phyloP scores from a whole-genome alignment of 2,797 vertebrate genomes.

The Natrix natrix region DNA sequence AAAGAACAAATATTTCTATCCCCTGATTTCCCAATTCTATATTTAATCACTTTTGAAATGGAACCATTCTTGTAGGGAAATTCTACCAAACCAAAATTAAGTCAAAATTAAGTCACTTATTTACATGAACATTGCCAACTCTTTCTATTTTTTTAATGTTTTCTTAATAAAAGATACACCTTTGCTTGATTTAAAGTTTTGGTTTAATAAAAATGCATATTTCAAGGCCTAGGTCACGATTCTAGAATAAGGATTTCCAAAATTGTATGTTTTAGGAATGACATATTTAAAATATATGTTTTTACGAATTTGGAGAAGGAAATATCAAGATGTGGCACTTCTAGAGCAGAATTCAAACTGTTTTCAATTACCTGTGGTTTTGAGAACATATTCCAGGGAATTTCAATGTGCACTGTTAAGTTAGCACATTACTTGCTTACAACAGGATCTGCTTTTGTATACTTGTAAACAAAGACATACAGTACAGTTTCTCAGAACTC shows the following conservation, averaged over 20 bases:
- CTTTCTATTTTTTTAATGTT: background rate
- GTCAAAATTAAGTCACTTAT: background rate
- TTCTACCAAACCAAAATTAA: background rate
- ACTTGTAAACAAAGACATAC: background rate
- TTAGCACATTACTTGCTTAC: background rate
- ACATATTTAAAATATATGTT: background rate
- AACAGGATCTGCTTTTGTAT: background rate
- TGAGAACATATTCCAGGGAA: background rate
- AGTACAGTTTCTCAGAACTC: background rate
- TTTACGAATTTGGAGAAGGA: background rate
- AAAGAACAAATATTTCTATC: conserved; percentile 23
- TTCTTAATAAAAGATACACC: background rate
- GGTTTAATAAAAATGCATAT: background rate
- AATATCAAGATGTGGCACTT: background rate
- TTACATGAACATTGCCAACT: background rate
- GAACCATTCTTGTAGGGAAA: background rate
- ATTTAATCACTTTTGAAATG: conserved; percentile 50
- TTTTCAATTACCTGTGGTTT: background rate
- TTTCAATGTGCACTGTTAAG: background rate
- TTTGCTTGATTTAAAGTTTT: background rate
- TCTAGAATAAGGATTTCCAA: background rate
- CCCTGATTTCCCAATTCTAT: conserved; percentile 21
- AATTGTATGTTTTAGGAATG: conserved; percentile 4
- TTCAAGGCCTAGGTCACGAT: background rate
- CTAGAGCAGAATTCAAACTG: background rate